Percentiles rank a stretch among this genome's conserved stretches.
phyloP scores from a whole-genome alignment of 2,797 vertebrate species.

The Dromococcyx pavoninus region DNA sequence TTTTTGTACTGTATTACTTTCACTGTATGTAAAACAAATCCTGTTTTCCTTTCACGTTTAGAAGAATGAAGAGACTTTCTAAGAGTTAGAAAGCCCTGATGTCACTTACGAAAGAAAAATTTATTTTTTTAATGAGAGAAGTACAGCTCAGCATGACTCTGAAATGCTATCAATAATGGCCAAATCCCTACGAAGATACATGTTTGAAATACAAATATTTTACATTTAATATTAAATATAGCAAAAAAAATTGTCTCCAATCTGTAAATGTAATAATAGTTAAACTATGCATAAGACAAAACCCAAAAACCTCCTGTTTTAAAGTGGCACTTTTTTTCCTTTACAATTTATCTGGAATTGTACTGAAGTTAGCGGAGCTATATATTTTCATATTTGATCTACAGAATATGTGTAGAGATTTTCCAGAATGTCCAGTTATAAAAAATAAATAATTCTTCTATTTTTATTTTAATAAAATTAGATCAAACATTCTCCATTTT shows the following conservation, averaged over 20 bases:
- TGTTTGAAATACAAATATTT: background rate
- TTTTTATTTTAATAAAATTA: background rate
- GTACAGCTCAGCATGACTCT: background rate
- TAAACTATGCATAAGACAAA: background rate
- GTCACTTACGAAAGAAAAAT: background rate
- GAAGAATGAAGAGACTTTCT: background rate
- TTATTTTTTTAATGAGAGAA: background rate
- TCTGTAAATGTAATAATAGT: background rate
- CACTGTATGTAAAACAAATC: background rate
- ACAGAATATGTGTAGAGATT: background rate
- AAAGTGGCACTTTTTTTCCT: accelerated
- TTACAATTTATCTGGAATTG: background rate
- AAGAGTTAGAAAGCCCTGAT: background rate
- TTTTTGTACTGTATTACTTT: background rate
- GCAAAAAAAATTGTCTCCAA: background rate
- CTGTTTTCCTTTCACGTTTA: background rate
- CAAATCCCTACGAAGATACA: background rate
- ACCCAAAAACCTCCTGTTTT: background rate
- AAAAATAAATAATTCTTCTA: background rate
- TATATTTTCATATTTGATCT: background rate
- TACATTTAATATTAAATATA: background rate
- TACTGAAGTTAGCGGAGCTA: background rate
- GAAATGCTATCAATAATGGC: background rate
- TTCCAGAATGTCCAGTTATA: background rate
- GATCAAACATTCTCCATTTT: background rate